Evolutionary conservation across 92 coral and sea anemone genomes (phyloP), one percentile per base, ranked within the genome.

Genomic region (Palythoa grandiflora): DNA sequence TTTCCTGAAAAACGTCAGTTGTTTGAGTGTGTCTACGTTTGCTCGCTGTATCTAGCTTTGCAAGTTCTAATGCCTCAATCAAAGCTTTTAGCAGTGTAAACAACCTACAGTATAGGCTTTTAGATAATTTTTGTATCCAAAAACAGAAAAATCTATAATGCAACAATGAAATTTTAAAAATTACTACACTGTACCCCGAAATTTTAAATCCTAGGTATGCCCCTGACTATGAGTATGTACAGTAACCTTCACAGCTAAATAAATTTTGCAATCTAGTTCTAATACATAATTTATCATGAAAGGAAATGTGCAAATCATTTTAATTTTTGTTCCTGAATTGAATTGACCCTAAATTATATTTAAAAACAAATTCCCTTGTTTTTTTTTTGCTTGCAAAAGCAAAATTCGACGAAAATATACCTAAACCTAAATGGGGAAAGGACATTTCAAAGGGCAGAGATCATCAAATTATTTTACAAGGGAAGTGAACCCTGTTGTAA

Each of bases 301-400:
- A 57, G 84, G 66, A 79, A 79, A 79, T 79, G 72, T 79, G 68
- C 71, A 39, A 14, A 79, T 55, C 84, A 54, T 79, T 79, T 79
- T 55, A 53, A n/a, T 11, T 79, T 79, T 79, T 79, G 84, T 79
- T 79, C 71, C 84, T 79, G 60, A 54, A 54, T 54, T 54, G 60
- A 54, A 54, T 54, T 54, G 60, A 54, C 11, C 60, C 60, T 5
- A 11, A 54, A 54, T 54, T 54, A 54, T 54, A 54, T 54, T 54
- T 54, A 54, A 54, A 54, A 54, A 54, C 60, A 54, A 54, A 5
- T 54, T 54, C 60, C 60, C 60, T 54, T 54, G 60, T 54, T 54
- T 54, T 54, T 54, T 2, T 54, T 54, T 54, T 54, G 60, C 60
- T 54, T 5, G 60, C 60, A 54, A 54, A 54, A 54, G n/a, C 55